Conservation (phyloP, 2,888 invertebrate genomes). For the Andricus quercusramuli region DNA sequence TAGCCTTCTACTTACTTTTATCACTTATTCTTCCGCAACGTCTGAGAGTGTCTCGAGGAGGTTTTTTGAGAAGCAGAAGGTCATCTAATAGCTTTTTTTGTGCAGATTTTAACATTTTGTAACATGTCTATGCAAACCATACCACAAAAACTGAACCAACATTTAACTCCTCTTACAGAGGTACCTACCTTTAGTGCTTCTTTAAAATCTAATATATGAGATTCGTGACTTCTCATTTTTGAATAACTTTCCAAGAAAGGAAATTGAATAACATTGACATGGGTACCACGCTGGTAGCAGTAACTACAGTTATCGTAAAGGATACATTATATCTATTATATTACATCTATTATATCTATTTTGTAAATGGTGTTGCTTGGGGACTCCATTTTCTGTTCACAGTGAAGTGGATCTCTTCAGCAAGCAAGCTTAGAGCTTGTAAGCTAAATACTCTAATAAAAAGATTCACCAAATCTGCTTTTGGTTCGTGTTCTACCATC, state of each 20-base stretch:
- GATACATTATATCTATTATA: no score
- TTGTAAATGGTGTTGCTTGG: not conserved
- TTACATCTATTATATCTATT: no score
- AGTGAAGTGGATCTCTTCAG: not conserved
- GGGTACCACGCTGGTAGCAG: not conserved
- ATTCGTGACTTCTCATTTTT: not conserved
- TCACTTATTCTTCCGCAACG: no score
- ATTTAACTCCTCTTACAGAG: no score
- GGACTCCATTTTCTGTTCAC: not conserved
- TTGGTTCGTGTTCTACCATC: not conserved
- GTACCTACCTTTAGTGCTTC: no score
- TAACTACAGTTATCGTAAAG: not conserved
- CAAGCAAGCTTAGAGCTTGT: not conserved
- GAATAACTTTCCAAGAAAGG: slow-evolving; percentile 8
- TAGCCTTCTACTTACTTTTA: no score
- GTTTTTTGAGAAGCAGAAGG: no score
- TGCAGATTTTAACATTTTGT: no score
- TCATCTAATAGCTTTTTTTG: no score
- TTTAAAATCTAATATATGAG: not conserved
- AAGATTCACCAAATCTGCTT: not conserved
- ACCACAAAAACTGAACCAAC: no score
- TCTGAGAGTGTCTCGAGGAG: no score
- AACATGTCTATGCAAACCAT: no score
- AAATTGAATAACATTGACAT: not conserved
- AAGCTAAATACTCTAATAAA: not conserved